Conservation (phyloP, 1,140 invertebrate species). For the Drosophila pseudoananassae region DNA sequence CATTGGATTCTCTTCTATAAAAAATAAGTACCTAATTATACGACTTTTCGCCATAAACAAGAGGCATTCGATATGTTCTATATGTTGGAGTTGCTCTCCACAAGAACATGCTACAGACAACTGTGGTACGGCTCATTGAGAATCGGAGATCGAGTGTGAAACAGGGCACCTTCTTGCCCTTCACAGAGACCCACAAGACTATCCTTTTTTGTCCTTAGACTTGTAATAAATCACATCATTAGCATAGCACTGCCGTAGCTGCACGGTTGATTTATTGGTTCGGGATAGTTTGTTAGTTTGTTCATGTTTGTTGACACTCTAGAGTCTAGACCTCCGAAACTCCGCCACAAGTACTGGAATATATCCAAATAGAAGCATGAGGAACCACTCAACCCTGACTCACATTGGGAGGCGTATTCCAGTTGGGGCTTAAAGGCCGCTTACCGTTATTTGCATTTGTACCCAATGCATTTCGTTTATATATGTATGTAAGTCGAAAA, state of each 20-base stretch:
- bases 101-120: slow-evolving; percentile 5
- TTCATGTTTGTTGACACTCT: slow-evolving; percentile 66
- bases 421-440: slow-evolving; percentile 53
- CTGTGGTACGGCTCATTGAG: slow-evolving; percentile 54
- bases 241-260: slow-evolving; percentile 57
- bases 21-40: slow-evolving; percentile 53
- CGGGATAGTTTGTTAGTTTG: slow-evolving; percentile 37
- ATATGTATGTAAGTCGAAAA: slow-evolving; percentile 23
- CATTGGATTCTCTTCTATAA: slow-evolving; percentile 12
- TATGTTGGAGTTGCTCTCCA: background rate
- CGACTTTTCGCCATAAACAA: slow-evolving; percentile 52
- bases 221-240: slow-evolving; percentile 77
- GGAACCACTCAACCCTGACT: slow-evolving; percentile 33
- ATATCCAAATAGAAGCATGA: slow-evolving; percentile 4
- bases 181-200: slow-evolving; percentile 18
- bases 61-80: slow-evolving; percentile 46
- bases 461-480: slow-evolving; percentile 69
- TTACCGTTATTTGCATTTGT: slow-evolving; percentile 71
- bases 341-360: slow-evolving; percentile 15
- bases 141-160: slow-evolving; percentile 71
- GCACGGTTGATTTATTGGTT: slow-evolving; percentile 61
- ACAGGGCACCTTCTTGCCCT: slow-evolving; percentile 51
- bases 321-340: slow-evolving; percentile 8
- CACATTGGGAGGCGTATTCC: slow-evolving; percentile 15
- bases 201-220: slow-evolving; percentile 41